A percentile compares a stretch with the other conserved stretches of the same genome.
Evolutionary conservation across 2,797 vertebrate species (phyloP).

Genomic region (Epinephelus awoara): DNA sequence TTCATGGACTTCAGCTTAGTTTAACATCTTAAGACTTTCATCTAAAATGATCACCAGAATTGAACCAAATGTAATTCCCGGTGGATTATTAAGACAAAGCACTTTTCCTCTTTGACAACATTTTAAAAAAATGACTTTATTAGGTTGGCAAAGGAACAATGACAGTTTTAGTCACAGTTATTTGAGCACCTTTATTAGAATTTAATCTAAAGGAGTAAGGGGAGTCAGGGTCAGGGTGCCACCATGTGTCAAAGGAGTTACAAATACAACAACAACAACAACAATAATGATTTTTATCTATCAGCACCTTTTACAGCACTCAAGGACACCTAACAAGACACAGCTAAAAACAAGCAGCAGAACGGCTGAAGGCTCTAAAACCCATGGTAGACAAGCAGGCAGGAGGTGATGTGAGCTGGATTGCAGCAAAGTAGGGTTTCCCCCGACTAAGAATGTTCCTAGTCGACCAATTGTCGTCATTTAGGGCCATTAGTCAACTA

Average conservation of each 20-base stretch:
- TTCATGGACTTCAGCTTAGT: conserved; percentile 17
- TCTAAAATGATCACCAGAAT: background rate
- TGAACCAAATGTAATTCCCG: background rate
- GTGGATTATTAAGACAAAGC: background rate
- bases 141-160: background rate
- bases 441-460: too few species aligned
- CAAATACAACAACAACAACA: background rate
- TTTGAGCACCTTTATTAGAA: background rate
- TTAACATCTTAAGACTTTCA: background rate
- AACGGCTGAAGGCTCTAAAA: too few species aligned
- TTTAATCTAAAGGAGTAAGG: background rate
- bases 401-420: too few species aligned
- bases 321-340: too few species aligned
- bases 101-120: background rate
- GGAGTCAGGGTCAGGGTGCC: conserved; percentile 5
- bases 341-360: too few species aligned
- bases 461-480: too few species aligned
- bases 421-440: too few species aligned
- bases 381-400: too few species aligned
- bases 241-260: background rate
- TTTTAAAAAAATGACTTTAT: background rate
- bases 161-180: background rate
- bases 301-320: too few species aligned
- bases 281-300: too few species aligned
- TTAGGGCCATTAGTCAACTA: too few species aligned